Evolutionary conservation across 2,113 vertebrate species (phyloP).

Genomic region (Taurulus bubalis): DNA sequence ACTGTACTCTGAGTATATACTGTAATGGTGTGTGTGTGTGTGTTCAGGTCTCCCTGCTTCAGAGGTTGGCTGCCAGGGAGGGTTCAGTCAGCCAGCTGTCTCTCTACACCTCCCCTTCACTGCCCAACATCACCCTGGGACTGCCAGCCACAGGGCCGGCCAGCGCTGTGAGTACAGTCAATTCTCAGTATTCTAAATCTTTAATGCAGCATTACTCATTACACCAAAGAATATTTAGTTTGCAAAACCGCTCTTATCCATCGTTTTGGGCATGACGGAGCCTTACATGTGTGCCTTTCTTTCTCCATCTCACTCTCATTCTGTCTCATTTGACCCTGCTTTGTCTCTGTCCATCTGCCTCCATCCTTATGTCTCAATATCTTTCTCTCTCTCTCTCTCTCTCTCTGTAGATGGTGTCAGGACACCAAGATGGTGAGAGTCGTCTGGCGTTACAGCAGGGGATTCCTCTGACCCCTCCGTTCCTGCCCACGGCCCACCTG

Average conservation of each 20-base stretch:
- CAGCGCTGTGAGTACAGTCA: constrained; percentile 85
- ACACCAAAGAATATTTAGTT: background rate
- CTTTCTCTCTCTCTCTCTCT: constrained; percentile 2
- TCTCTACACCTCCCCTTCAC: constrained; percentile 95
- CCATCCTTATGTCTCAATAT: constrained; percentile 1
- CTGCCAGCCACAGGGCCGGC: constrained; percentile 93
- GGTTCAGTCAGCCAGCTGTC: constrained; percentile 91
- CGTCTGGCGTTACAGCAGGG: constrained; percentile 89
- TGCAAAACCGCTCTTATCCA: background rate
- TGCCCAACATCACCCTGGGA: constrained; percentile 98
- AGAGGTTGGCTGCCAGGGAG: constrained; percentile 90
- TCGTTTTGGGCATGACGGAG: constrained; percentile 15
- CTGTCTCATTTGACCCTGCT: constrained; percentile 47
- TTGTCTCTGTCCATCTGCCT: constrained; percentile 24
- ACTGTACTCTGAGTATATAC: background rate
- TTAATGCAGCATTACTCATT: background rate
- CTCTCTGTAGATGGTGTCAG: constrained; percentile 84
- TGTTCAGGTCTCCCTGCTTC: constrained; percentile 89
- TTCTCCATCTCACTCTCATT: constrained; percentile 32
- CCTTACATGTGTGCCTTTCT: background rate
- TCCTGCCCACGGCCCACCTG: constrained; percentile 92
- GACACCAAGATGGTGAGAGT: constrained; percentile 90
- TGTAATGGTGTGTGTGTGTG: constrained; percentile 31
- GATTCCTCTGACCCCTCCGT: constrained; percentile 84
- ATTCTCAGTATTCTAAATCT: background rate